Base-by-base conservation (phyloP, 2,113 vertebrate species). In the Elachura formosa region DNA sequence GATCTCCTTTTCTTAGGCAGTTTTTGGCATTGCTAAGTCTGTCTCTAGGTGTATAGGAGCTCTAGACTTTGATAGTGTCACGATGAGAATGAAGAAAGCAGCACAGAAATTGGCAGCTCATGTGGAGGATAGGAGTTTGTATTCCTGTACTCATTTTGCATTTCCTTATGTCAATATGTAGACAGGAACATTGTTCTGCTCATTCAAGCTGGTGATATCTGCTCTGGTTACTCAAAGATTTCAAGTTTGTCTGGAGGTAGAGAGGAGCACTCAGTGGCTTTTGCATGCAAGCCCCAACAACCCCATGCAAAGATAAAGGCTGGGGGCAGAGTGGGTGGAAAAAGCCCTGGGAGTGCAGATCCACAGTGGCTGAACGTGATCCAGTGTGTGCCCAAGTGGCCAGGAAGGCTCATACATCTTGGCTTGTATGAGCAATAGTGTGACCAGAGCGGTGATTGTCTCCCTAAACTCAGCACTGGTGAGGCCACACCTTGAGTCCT, bases 381-480 rank as follows among this genome's bases (percentile, higher is more conserved):
- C 18, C 49, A 40, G 13, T 2, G 22, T 63, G 67, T 15, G 61
- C 17, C 66, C 36, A 78, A 20, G 28, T 31, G 38, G 7, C 33
- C 48, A 25, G 5, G 49, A 40, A 63, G 5, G 18, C 12, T 6
- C 9, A 0, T 4, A 6, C 28, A 38, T 28, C 33, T 1, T 79
- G 17, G 7, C 41, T 0, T 74, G 4, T 8, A 1, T 19, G 3
- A 51, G 36, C 6, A 34, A 3, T 3, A 12, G 33, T 5, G 14
- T n/a, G 24, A 2, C 20, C 79, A 55, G 54, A 46, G 21, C 29
- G 55, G 48, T 0, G 54, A 46, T 34, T 38, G 16, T 79, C 4
- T 20, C 22, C 1, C 17, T 49, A 33, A 12, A 6, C 23, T 45
- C 2, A 1, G 33, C 43, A 10, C 48, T 68, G 61, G 4, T 34